Evolutionary conservation across 2,797 vertebrate species (phyloP), one percentile per base, ranked within the genome.

Genomic region (Urocyon cinereoargenteus): DNA sequence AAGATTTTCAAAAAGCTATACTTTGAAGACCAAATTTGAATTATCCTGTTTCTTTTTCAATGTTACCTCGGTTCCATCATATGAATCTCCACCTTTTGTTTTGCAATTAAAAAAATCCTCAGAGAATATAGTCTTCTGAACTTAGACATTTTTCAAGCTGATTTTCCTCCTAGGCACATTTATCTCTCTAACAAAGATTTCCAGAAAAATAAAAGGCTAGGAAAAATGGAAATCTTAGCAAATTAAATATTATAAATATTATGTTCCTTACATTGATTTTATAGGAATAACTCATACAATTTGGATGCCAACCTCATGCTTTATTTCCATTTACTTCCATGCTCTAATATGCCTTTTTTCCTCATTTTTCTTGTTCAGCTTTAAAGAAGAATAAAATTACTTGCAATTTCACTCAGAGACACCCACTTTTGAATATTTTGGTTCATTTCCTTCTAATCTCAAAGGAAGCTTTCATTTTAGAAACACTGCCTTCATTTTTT

Each of bases 171-270:
- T 57, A 45, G 59, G 8, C 4, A 61, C 95, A 73, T 87, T 93
- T 85, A 84, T 14, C 84, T 82, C 45, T 96, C 28, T 22, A 55
- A 83, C 11, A 86, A 94, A 83, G 21, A 75, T 49, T 96, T 96
- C 10, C 14, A 89, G n/a, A 49, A 94, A 68, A 88, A 40, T 45
- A 45, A 57, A 72, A 88, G 28, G 26, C 8, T 11, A 45, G 13
- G 11, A 16, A 91, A 73, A 84, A 19, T 18, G 31, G 3, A 3
- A 95, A 40, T 49, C 4, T 40, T 61, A 90, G 81, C 28, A 96
- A 83, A 82, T 92, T 16, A 68, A 96, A 93, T 78, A 61, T 62
- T 83, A 36, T 64, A 62, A 93, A 86, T 78, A 61, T 68, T 75
- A 45, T 64, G 34, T 15, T 8, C 66, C 16, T 79, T 84, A 70